Evolutionary conservation across 1,140 invertebrate genomes (phyloP), one percentile per base, ranked within the genome.

Genomic region (Bombus haemorrhoidalis): DNA sequence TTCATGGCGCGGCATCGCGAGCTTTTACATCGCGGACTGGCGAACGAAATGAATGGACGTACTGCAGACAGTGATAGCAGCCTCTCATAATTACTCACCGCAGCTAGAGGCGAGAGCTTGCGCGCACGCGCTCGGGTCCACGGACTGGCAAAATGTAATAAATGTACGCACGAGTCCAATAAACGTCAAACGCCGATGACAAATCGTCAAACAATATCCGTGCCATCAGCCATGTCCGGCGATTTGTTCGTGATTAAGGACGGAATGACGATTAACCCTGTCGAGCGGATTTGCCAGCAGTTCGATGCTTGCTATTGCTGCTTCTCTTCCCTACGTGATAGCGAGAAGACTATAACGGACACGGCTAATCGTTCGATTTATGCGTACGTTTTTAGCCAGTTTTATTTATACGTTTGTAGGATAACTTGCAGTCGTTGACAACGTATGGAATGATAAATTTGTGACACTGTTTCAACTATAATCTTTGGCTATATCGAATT

Each of bases 161-260:
- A 90, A 90, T 87, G 88, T 87, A 78, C 89, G 85, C 81, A 72
- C 22, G 85, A 69, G 84, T 76, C 86, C 88, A 83, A 87, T 90
- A 87, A 90, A 89, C 71, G 88, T 89, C 88, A 83, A 85, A 81
- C 72, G 71, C 43, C 82, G 82, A 87, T 90, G 82, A 90, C 82
- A 89, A 89, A 90, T 89, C 77, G 86, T 90, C 75, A 87, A 90
- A 90, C 84, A 86, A 89, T 89, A 89, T 86, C 87, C 87, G 80
- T 83, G 39, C 79, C 47, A 89, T 89, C 84, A 64, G 57, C 68
- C 71, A 47, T 80, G 32, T 66, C 69, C 83, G 77, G 32, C 59
- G 83, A 85, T 85, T 85, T 73, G 77, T 62, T 81, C 85, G 80
- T 80, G 83, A 89, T 89, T 86, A 89, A 86, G 88, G 73, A 75